Evolutionary conservation across 2,113 vertebrate species (phyloP).

Genomic region (Semnornis frantzii): DNA sequence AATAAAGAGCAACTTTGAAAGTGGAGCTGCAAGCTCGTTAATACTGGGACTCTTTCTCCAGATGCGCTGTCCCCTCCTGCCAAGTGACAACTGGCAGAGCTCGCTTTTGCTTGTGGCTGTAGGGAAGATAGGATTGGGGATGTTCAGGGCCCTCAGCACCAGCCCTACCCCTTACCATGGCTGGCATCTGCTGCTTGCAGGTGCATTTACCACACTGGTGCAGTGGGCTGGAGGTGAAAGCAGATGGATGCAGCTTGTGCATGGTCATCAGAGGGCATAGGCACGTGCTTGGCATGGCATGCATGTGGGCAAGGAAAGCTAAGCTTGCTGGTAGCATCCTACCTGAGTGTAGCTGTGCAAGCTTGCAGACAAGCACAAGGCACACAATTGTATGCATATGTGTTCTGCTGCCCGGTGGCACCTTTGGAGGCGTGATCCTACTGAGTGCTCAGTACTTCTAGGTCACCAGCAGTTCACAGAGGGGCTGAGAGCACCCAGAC

Average conservation of each 20-base stretch:
- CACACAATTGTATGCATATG: rapidly evolving
- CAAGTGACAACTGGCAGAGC: neutral
- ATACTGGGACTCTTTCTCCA: neutral
- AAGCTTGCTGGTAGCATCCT: too few species aligned
- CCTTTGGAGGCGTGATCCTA: neutral
- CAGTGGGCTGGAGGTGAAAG: neutral
- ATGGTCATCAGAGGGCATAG: rapidly evolving
- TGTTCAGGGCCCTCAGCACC: neutral
- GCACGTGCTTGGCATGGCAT: neutral
- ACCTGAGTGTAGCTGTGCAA: rapidly evolving
- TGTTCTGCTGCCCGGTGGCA: neutral
- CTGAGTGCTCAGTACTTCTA: neutral
- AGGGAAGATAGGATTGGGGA: neutral
- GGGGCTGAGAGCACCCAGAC: neutral
- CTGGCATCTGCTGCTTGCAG: neutral
- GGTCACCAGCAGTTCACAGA: neutral
- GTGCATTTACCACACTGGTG: neutral
- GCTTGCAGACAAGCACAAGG: neutral
- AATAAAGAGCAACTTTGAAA: neutral
- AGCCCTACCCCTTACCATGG: rapidly evolving
- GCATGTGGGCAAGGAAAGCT: neutral
- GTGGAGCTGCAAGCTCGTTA: rapidly evolving
- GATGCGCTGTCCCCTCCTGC: neutral
- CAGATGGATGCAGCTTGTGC: neutral
- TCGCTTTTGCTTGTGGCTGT: rapidly evolving